These are phyloP conservation scores for Psettodes erumei DNA, from an alignment of 2,113 vertebrate species.

Conservation along the genomic window DNA sequence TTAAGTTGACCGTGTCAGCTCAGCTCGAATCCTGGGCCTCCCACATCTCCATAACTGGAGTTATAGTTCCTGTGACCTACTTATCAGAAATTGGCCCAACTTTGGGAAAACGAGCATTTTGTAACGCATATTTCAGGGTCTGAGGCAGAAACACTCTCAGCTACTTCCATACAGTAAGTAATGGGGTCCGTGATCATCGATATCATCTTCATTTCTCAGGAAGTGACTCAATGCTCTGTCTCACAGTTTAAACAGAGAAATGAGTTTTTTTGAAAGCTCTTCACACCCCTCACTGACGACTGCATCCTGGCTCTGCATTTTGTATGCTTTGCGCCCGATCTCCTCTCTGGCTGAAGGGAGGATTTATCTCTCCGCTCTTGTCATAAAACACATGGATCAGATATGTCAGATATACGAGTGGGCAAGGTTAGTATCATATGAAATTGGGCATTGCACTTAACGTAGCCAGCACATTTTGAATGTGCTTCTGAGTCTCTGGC, in stretches of 20 bases:
- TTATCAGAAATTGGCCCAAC: slow-evolving; percentile 53
- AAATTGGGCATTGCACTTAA: slow-evolving; percentile 26
- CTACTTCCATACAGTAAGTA: slow-evolving; percentile 15
- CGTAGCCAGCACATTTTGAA: slow-evolving; percentile 39
- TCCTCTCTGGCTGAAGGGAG: neutral
- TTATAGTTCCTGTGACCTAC: slow-evolving; percentile 59
- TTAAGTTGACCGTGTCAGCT: slow-evolving; percentile 30
- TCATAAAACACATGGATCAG: slow-evolving; percentile 19
- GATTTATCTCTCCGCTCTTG: slow-evolving; percentile 4
- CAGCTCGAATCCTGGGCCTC: neutral
- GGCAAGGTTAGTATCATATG: slow-evolving; percentile 13
- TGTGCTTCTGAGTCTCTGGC: slow-evolving; percentile 25
- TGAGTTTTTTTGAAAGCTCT: slow-evolving; percentile 17
- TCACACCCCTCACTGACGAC: neutral
- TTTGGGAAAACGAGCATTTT: slow-evolving; percentile 47
- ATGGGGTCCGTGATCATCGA: slow-evolving; percentile 11
- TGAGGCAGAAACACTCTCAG: slow-evolving; percentile 7
- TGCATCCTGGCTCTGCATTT: neutral
- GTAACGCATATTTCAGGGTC: slow-evolving; percentile 41
- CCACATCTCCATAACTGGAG: slow-evolving; percentile 44
- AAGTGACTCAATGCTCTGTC: neutral
- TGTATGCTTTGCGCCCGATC: neutral
- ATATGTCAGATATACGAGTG: slow-evolving; percentile 29
- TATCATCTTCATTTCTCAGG: slow-evolving; percentile 3
- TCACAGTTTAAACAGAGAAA: neutral